Conservation (phyloP, 2,797 vertebrate species). For the Hipposideros larvatus region DNA sequence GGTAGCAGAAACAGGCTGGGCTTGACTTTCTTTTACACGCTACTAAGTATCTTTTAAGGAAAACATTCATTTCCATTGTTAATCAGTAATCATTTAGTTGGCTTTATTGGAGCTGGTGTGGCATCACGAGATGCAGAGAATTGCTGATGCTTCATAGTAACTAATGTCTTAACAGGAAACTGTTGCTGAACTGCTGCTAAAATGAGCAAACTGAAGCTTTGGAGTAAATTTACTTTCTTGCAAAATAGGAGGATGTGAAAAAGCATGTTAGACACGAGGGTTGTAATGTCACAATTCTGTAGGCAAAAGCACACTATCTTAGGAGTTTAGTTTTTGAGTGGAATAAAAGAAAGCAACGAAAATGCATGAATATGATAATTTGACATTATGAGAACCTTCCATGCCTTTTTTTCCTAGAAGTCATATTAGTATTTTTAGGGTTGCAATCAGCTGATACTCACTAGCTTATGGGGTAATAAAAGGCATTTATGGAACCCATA, state of each 20-base stretch:
- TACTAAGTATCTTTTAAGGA: slow-evolving; percentile 7
- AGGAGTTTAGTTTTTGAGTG: background rate
- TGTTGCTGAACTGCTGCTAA: slow-evolving; percentile 49
- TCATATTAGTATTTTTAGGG: background rate
- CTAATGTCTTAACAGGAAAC: slow-evolving; percentile 33
- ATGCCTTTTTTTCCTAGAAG: slow-evolving; percentile 9
- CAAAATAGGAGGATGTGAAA: slow-evolving; percentile 77
- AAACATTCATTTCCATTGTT: slow-evolving; percentile 28
- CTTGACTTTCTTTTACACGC: background rate
- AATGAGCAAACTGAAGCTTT: background rate
- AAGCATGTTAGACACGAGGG: slow-evolving; percentile 41
- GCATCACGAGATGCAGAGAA: slow-evolving; percentile 74
- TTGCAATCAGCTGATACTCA: background rate
- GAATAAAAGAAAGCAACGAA: slow-evolving; percentile 59
- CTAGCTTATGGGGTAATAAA: background rate
- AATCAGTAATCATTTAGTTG: slow-evolving; percentile 63
- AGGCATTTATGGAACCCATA: background rate
- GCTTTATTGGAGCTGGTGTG: slow-evolving; percentile 44
- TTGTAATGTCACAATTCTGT: slow-evolving; percentile 55
- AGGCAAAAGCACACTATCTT: slow-evolving; percentile 16
- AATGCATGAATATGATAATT: background rate
- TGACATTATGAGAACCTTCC: slow-evolving; percentile 29
- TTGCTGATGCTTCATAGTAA: slow-evolving; percentile 67
- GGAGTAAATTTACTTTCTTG: slow-evolving; percentile 61
- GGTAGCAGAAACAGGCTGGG: background rate